Evolutionary conservation across 2,888 invertebrate genomes (phyloP).

Genomic region (Octonoba sinensis): DNA sequence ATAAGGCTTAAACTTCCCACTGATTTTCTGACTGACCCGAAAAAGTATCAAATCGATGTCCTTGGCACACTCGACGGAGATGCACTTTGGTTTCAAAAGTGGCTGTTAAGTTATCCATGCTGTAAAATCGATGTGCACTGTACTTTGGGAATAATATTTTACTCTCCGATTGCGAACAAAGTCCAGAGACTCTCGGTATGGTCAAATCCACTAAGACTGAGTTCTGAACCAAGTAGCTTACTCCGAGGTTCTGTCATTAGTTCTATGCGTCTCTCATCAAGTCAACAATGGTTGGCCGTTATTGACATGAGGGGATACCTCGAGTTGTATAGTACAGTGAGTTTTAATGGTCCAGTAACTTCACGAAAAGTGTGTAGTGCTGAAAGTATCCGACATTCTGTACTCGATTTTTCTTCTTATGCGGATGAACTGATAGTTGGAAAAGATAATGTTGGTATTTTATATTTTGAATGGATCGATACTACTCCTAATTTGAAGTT

Average conservation of each 20-base stretch:
- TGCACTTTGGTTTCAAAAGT: constrained; percentile 11
- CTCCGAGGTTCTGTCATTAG: background rate
- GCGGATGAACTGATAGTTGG: background rate
- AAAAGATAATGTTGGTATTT: constrained; percentile 12
- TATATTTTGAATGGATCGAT: constrained; percentile 14
- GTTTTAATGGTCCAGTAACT: background rate
- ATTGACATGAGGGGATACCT: constrained; percentile 16
- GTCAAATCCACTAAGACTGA: background rate
- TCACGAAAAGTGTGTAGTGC: background rate
- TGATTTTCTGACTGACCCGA: constrained; percentile 10
- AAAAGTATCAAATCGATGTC: constrained; percentile 24
- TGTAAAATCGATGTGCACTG: constrained; percentile 13
- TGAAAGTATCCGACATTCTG: background rate
- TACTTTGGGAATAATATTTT: constrained; percentile 17
- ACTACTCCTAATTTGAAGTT: background rate
- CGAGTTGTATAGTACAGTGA: constrained; percentile 1
- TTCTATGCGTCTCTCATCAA: background rate
- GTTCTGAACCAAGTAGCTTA: background rate
- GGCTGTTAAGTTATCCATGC: constrained; percentile 10
- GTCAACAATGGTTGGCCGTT: constrained; percentile 13
- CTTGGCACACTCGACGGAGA: constrained; percentile 15
- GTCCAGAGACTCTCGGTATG: constrained; percentile 16
- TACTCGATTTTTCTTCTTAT: constrained; percentile 9
- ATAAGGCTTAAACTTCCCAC: constrained; percentile 13
- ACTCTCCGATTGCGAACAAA: background rate